Percentiles rank a stretch among this genome's conserved stretches.
phyloP scores from a whole-genome alignment of 2,888 invertebrate genomes.

The Mantis religiosa region DNA sequence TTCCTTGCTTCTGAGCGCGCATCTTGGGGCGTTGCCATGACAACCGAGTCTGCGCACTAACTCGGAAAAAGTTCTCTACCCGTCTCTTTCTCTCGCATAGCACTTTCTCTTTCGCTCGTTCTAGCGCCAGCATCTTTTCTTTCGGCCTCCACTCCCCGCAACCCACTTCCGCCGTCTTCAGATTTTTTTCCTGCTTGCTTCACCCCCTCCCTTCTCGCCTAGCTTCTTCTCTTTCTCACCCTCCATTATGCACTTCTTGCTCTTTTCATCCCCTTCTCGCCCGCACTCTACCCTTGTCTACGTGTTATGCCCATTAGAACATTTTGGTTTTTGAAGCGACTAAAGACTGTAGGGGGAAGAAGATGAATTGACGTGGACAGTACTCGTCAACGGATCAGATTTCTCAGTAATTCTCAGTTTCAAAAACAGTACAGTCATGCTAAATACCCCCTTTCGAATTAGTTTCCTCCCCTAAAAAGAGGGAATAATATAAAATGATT shows the following conservation, averaged over 20 bases:
- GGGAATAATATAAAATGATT: too few relatives aligned
- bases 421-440: background rate
- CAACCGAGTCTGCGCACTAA: conserved; percentile 5
- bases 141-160: background rate
- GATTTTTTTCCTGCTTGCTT: background rate
- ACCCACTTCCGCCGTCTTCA: background rate
- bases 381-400: background rate
- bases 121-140: background rate
- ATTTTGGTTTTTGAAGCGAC: conserved; percentile 12
- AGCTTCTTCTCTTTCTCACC: background rate
- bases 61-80: background rate
- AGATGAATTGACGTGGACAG: background rate
- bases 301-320: conserved; percentile 8
- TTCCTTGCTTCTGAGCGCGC: background rate
- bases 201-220: background rate
- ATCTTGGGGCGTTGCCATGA: conserved; percentile 15
- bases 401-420: background rate
- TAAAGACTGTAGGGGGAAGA: background rate
- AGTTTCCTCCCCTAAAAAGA: too few relatives aligned
- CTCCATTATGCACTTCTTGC: background rate
- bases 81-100: background rate
- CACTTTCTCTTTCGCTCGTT: background rate
- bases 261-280: background rate
- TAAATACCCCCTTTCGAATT: background rate
- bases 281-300: background rate